phyloP scores from a whole-genome alignment of 2,888 invertebrate genomes.

The Melipona beecheii region DNA sequence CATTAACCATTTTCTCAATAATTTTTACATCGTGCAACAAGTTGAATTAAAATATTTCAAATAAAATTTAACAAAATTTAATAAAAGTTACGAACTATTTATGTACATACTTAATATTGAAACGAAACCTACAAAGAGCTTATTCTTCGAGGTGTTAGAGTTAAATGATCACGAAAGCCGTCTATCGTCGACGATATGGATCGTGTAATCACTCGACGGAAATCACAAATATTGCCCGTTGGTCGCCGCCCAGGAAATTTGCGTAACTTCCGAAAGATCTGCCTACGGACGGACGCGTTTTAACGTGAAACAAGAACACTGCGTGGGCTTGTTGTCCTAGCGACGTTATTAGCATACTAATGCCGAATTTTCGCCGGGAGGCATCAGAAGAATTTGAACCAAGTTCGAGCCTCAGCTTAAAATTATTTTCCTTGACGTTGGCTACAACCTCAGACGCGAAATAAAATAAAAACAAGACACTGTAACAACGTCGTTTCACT shows the following conservation, averaged over 20 bases:
- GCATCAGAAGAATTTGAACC: constrained; percentile 26
- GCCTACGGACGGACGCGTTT: constrained; percentile 25
- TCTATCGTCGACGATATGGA: constrained; percentile 17
- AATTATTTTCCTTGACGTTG: not conserved
- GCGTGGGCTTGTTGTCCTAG: constrained; percentile 38
- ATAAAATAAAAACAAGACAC: not conserved
- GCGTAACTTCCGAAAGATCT: constrained; percentile 31
- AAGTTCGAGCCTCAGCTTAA: not conserved
- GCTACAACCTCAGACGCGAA: too few species aligned
- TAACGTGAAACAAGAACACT: constrained; percentile 27
- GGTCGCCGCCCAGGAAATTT: constrained; percentile 48
- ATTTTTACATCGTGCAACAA: too few species aligned
- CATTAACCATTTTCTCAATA: too few species aligned
- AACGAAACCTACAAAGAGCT: constrained; percentile 3
- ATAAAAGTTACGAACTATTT: not conserved
- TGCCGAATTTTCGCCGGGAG: constrained; percentile 37
- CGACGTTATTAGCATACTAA: constrained; percentile 59
- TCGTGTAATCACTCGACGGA: constrained; percentile 48
- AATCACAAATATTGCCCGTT: constrained; percentile 37
- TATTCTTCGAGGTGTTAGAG: constrained; percentile 33
- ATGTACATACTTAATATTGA: not conserved
- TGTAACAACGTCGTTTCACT: not conserved
- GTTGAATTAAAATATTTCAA: too few species aligned
- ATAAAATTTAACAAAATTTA: not conserved
- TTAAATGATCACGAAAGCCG: constrained; percentile 33